phyloP scores from a whole-genome alignment of 2,888 invertebrate genomes.

The Oligia latruncula region DNA sequence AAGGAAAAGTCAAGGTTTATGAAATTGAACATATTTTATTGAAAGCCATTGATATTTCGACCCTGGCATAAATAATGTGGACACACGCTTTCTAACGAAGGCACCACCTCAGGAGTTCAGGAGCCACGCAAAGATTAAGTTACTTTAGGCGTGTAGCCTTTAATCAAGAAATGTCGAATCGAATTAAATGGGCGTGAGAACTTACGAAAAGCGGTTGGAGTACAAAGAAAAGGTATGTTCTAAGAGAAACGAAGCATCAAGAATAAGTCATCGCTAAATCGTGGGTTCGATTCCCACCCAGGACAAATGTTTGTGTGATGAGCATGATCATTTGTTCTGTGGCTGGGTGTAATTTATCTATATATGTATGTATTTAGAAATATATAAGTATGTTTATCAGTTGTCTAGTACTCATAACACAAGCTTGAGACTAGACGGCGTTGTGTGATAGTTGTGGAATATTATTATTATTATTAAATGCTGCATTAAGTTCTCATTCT shows the following conservation, averaged over 20 bases:
- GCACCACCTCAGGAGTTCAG: constrained; percentile 39
- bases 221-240: not conserved
- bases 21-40: constrained; percentile 33
- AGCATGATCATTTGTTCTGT: too few relatives aligned
- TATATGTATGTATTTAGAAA: too few relatives aligned
- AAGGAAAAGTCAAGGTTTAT: constrained; percentile 19
- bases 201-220: not conserved
- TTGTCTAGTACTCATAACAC: too few relatives aligned
- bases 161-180: constrained; percentile 39
- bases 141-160: constrained; percentile 32
- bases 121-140: constrained; percentile 53
- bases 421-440: too few relatives aligned
- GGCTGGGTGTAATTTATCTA: too few relatives aligned
- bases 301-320: too few relatives aligned
- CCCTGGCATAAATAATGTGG: constrained; percentile 38
- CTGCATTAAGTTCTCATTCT: not conserved
- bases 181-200: constrained; percentile 25
- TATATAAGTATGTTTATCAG: too few relatives aligned
- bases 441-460: too few relatives aligned
- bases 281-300: too few relatives aligned
- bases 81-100: constrained; percentile 43
- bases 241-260: not conserved
- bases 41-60: constrained; percentile 48
- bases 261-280: not conserved
- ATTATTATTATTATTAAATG: too few relatives aligned